Evolutionary conservation across 2,113 vertebrate species (phyloP), one percentile per base, ranked within the genome.

Genomic region (Pagrus major): DNA sequence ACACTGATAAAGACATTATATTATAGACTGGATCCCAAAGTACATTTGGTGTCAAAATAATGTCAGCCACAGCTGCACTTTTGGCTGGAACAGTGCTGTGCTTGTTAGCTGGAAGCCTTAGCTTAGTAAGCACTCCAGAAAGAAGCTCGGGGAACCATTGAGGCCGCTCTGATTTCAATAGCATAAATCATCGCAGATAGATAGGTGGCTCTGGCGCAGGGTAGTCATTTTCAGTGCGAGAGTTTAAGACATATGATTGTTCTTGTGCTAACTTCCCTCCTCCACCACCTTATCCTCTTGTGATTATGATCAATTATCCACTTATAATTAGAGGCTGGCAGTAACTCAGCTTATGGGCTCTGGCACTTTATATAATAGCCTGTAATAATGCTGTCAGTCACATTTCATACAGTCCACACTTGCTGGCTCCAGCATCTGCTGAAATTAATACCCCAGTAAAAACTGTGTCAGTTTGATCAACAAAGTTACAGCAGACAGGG

Each of bases 251-350:
- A 73, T 80, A 82, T 83, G 81, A 89, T 91, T 91, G 85, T 91
- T 92, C 90, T 81, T 68, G 84, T 60, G 59, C 87, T 88, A 74
- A 86, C 74, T 33, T 86, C 69, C 81, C 89, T 88, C 81, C 83
- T 86, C 83, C 85, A 83, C 82, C 80, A 86, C 77, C 76, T 80
- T 86, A 88, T 88, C 82, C 86, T 90, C 87, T 85, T 86, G 80
- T 89, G 87, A 91, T 93, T 89, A 91, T 84, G 89, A 91, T 91
- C 88, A 93, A 90, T 94, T 93, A 93, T 91, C 85, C 86, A 87
- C 78, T 91, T 86, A 71, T 90, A 92, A 93, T 92, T 91, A 90
- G 74, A 93, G 76, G 78, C 83, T 89, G 78, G 80, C 89, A 92
- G 86, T 90, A 89, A 88, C 84, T 89, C 85, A 81, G 78, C 78